A percentile compares a stretch with the other conserved stretches of the same genome.
phyloP scores from a whole-genome alignment of 1,140 invertebrate genomes.

The Polyergus mexicanus region DNA sequence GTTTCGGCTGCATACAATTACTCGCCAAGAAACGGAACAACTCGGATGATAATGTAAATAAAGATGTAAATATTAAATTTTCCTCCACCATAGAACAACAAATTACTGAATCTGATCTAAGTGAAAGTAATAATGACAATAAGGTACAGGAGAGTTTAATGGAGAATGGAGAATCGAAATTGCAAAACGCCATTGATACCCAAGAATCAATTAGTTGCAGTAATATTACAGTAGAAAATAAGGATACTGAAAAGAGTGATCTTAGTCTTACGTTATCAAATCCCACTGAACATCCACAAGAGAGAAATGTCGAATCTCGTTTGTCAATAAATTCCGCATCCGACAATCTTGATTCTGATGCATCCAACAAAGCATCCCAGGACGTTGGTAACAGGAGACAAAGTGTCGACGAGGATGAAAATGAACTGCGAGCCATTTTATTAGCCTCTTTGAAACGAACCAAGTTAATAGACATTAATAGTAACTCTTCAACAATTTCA shows the following conservation, averaged over 20 bases:
- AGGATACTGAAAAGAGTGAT: background rate
- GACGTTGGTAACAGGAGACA: slow-evolving; percentile 68
- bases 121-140: background rate
- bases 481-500: background rate
- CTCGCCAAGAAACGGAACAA: background rate
- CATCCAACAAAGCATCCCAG: background rate
- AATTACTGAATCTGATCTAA: background rate
- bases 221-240: background rate
- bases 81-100: background rate
- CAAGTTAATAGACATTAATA: slow-evolving; percentile 64
- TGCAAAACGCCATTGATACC: background rate
- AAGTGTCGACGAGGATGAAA: slow-evolving; percentile 84
- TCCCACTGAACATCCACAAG: background rate
- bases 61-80: background rate
- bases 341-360: background rate
- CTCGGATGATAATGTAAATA: slow-evolving; percentile 25
- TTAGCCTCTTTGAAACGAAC: slow-evolving; percentile 81
- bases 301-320: background rate
- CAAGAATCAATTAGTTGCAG: background rate
- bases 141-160: background rate
- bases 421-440: slow-evolving; percentile 80
- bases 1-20: background rate
- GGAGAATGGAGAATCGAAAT: background rate
- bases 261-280: no score
- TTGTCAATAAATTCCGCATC: background rate